Conservation (phyloP, 2,797 vertebrate species). For the Emys orbicularis region DNA sequence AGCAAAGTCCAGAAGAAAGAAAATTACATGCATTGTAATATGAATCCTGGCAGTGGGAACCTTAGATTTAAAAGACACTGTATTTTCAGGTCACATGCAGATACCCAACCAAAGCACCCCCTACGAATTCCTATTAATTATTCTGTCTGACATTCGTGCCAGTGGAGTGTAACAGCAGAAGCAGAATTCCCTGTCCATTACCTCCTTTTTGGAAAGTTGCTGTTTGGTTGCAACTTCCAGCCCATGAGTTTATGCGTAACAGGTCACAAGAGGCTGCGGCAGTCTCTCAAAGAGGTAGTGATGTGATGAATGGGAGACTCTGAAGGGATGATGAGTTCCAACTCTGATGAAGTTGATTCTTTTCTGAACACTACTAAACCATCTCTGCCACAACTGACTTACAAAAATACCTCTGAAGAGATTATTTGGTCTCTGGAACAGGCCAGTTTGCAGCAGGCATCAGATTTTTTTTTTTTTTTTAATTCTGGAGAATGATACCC, state of each 20-base stretch:
- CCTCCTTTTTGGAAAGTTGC: background rate
- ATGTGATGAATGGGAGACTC: background rate
- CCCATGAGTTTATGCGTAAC: rapidly evolving
- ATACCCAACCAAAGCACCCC: background rate
- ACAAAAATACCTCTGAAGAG: rapidly evolving
- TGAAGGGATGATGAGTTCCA: rapidly evolving
- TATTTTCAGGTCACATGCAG: background rate
- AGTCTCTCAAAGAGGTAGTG: background rate
- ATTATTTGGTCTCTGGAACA: background rate
- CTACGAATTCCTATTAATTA: background rate
- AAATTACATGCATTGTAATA: background rate
- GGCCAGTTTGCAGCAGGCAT: background rate
- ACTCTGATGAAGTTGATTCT: background rate
- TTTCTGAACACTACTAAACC: background rate
- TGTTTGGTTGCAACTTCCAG: background rate
- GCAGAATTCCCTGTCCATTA: background rate
- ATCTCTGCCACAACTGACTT: background rate
- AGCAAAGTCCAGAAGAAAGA: background rate
- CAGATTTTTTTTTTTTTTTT: background rate
- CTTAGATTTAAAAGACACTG: background rate
- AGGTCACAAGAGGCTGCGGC: background rate
- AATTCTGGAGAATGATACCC: background rate
- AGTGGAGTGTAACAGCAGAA: background rate
- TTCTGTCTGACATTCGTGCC: background rate
- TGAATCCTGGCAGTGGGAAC: background rate